Conservation (phyloP, 1,140 invertebrate genomes). For the Neodiprion fabricii region DNA sequence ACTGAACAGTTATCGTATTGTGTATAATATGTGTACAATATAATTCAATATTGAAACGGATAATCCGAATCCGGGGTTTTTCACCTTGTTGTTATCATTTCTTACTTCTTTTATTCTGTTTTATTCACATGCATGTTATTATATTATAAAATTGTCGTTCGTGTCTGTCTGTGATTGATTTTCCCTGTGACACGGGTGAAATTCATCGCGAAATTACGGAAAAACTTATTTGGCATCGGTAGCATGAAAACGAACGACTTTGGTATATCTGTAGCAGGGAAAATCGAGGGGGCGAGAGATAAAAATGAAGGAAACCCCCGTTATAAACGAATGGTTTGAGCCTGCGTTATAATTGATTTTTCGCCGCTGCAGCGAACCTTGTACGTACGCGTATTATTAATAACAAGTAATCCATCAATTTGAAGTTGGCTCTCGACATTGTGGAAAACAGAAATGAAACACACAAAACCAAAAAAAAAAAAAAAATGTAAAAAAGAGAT, state of each 20-base stretch:
- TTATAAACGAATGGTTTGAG: no score
- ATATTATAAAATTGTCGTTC: no score
- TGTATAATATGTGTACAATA: background rate
- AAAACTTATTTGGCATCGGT: no score
- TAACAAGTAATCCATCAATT: conserved; percentile 6
- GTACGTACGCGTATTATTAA: background rate
- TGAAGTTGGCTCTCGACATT: background rate
- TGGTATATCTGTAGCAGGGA: background rate
- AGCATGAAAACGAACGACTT: background rate
- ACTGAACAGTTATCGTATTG: conserved; percentile 4
- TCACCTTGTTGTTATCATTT: background rate
- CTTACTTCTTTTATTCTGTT: background rate
- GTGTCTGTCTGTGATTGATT: no score
- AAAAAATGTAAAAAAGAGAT: background rate
- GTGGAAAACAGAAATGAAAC: no score
- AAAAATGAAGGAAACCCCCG: no score
- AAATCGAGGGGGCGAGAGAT: background rate
- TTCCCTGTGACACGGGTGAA: no score
- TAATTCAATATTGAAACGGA: background rate
- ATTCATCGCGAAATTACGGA: no score
- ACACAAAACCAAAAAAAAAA: no score
- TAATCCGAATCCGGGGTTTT: background rate
- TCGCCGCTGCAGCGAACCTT: no score
- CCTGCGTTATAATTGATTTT: no score
- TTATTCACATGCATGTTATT: background rate